Conservation (phyloP, 2,888 invertebrate genomes). For the Trichogramma evanescens region DNA sequence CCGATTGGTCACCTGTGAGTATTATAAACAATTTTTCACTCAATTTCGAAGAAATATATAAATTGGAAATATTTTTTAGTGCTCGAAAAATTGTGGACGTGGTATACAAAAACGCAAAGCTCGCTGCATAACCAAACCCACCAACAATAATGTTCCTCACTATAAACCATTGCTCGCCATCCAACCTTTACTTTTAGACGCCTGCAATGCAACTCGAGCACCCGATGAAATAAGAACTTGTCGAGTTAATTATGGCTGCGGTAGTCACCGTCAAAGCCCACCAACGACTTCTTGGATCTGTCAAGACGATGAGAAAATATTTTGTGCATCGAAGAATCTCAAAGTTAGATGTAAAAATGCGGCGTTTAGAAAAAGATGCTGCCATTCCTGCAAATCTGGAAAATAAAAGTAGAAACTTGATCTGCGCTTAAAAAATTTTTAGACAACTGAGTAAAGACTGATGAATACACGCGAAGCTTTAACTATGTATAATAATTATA, state of each 20-base stretch:
- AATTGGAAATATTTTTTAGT: slow-evolving; percentile 47
- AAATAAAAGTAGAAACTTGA: no score
- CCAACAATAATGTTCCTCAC: not conserved
- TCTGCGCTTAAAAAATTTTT: no score
- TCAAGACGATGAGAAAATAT: slow-evolving; percentile 17
- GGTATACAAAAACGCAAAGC: slow-evolving; percentile 54
- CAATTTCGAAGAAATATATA: slow-evolving; percentile 14
- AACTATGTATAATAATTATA: no score
- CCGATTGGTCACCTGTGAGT: slow-evolving; percentile 59
- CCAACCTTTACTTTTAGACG: slow-evolving; percentile 15
- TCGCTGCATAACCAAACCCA: slow-evolving; percentile 45
- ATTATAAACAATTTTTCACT: not conserved
- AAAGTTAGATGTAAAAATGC: slow-evolving; percentile 38
- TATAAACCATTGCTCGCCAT: not conserved
- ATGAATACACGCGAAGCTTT: no score
- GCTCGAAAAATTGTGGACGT: slow-evolving; percentile 57
- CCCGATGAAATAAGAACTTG: not conserved
- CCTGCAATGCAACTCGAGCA: slow-evolving; percentile 50
- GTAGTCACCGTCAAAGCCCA: no score
- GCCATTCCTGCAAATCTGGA: slow-evolving; percentile 33
- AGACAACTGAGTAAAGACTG: no score
- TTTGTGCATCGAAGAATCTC: not conserved
- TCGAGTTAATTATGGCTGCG: not conserved
- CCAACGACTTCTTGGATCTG: not conserved
- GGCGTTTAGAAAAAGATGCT: slow-evolving; percentile 56